Evolutionary conservation across 2,888 invertebrate species (phyloP), one percentile per base, ranked within the genome.

Genomic region (Mythimna impura): DNA sequence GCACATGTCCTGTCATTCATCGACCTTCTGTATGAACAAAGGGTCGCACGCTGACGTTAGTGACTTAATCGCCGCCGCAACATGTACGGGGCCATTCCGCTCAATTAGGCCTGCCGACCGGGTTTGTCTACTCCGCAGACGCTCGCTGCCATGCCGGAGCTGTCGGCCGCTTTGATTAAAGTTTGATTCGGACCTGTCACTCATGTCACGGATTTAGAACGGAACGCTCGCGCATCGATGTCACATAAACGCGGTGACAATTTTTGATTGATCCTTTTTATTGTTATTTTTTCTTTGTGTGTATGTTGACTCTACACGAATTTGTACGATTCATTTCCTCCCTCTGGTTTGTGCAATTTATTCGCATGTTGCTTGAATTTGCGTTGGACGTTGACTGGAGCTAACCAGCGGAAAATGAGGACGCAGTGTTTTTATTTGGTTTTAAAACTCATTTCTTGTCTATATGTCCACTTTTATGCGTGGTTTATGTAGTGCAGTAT

Each of bases 121-220:
- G 88, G 91, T 89, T 89, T 89, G 92, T 89, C 90, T 91, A 91
- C 89, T 89, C 90, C 88, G 86, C 92, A 92, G 92, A 91, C 90
- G 91, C 50, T 58, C 65, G 61, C 60, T 60, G 12, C 62, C 20
- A 65, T 63, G n/a, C 89, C 89, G 87, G 76, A 87, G 89, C 88
- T 88, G 92, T 91, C 92, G 91, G 92, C 91, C 89, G 95, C 93
- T 95, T 94, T 95, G 94, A 95, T 95, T 95, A 93, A 92, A 93
- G 91, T 93, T 93, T 94, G 95, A 96, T 96, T 95, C 93, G 93
- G 90, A 90, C 86, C 93, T 92, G 94, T 93, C 95, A 93, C 90
- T 93, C 93, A 88, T 85, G 85, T 84, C 83, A 87, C 89, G 88
- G 90, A 90, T 89, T 89, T 89, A 84, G 89, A 86, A 88, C 87